Percentiles rank a stretch among this genome's conserved stretches.
Conservation (phyloP, 2,113 vertebrate species). For the Pongo pygmaeus region DNA sequence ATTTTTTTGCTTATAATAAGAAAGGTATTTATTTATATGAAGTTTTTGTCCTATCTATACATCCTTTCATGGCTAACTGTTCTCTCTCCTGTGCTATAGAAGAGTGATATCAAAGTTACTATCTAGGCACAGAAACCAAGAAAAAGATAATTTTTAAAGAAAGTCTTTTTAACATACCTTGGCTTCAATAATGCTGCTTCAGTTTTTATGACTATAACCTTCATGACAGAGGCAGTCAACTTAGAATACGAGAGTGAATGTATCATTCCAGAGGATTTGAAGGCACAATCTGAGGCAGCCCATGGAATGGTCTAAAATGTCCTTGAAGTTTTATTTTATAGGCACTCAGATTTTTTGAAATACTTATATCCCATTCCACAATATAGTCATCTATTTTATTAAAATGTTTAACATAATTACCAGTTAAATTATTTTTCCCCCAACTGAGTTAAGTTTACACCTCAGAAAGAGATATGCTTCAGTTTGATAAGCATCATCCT, state of each 20-base stretch:
- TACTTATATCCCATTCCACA: background rate
- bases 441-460: background rate
- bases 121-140: background rate
- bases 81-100: background rate
- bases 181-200: background rate
- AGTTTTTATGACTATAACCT: slow-evolving; percentile 10
- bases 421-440: background rate
- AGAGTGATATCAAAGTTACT: background rate
- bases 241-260: background rate
- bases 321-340: background rate
- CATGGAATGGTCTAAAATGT: background rate
- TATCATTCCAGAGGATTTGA: background rate
- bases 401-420: slow-evolving; percentile 28
- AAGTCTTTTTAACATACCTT: background rate
- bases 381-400: background rate
- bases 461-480: background rate
- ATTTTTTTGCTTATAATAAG: background rate
- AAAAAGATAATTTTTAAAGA: background rate
- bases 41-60: background rate
- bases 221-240: background rate
- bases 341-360: background rate
- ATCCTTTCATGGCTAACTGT: background rate
- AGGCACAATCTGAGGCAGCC: background rate
- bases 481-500: background rate
- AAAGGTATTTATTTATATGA: slow-evolving; percentile 22